These are phyloP conservation scores for Amblyjoppa fuscipennis DNA, from an alignment of 2,888 invertebrate genomes.

Conservation along the genomic window DNA sequence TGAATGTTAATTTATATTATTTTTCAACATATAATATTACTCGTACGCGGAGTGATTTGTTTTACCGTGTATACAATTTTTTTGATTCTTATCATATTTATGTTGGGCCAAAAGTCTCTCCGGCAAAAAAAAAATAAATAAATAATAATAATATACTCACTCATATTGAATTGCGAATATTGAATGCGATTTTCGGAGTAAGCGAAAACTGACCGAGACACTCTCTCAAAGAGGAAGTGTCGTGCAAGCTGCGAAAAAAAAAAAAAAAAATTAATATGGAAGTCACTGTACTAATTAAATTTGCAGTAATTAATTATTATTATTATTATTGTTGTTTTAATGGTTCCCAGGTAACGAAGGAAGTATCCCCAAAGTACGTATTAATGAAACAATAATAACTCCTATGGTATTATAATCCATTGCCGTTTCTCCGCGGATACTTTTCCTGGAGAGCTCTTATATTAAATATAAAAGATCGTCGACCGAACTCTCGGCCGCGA, in stretches of 20 bases:
- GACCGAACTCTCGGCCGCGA: slow-evolving; percentile 17
- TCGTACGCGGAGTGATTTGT: too few species aligned
- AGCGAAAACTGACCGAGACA: neutral
- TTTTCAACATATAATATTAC: too few species aligned
- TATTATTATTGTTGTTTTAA: neutral
- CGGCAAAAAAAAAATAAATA: neutral
- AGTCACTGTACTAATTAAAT: neutral
- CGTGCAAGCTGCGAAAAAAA: neutral
- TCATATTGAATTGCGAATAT: neutral
- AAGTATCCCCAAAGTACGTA: slow-evolving; percentile 1
- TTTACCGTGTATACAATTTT: too few species aligned
- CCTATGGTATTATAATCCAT: neutral
- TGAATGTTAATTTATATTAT: too few species aligned
- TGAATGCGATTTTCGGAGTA: neutral
- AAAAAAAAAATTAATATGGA: neutral
- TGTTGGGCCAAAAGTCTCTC: neutral
- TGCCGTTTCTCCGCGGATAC: neutral
- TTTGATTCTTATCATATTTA: too few species aligned
- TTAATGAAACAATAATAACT: neutral
- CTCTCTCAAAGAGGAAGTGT: neutral
- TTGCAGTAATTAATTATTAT: neutral
- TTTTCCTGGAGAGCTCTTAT: slow-evolving; percentile 1
- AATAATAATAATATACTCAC: too few species aligned
- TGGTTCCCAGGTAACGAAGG: neutral
- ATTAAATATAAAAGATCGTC: slow-evolving; percentile 8